Evolutionary conservation across 2,888 invertebrate genomes (phyloP).

Genomic region (Pimpla rufipes): DNA sequence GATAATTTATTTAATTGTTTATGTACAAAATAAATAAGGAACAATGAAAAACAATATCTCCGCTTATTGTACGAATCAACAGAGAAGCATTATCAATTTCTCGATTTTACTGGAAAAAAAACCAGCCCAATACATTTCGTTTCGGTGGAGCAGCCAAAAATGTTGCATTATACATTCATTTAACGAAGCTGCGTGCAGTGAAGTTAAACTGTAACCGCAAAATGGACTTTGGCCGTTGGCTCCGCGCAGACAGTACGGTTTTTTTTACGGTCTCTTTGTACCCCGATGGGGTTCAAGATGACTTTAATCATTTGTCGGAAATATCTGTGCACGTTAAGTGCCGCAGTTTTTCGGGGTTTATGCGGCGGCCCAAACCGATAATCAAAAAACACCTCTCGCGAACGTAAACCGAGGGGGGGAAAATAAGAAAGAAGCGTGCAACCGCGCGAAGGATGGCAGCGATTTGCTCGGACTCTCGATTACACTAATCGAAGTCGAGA

Average conservation of each 20-base stretch:
- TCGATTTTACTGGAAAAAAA: background rate
- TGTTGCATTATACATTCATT: background rate
- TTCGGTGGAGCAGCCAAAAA: background rate
- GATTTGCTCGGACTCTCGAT: slow-evolving; percentile 54
- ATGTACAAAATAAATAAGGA: background rate
- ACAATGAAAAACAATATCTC: background rate
- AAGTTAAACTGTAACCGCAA: background rate
- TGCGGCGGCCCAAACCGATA: slow-evolving; percentile 24
- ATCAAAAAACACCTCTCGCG: slow-evolving; percentile 43
- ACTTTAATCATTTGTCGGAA: slow-evolving; percentile 22
- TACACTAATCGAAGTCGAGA: slow-evolving; percentile 55
- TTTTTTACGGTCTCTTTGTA: background rate
- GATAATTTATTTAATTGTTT: too few species aligned
- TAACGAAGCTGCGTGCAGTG: background rate
- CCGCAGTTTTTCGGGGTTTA: background rate
- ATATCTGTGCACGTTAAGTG: background rate
- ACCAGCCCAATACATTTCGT: background rate
- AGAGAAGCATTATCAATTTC: too few species aligned
- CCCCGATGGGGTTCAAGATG: background rate
- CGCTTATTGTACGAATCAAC: too few species aligned
- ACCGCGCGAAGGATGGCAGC: slow-evolving; percentile 51
- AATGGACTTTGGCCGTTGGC: background rate
- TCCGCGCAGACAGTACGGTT: background rate
- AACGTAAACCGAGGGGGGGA: slow-evolving; percentile 10
- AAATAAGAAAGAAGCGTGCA: slow-evolving; percentile 35